phyloP scores from a whole-genome alignment of 2,888 invertebrate species.

The Cephus pygmeus region DNA sequence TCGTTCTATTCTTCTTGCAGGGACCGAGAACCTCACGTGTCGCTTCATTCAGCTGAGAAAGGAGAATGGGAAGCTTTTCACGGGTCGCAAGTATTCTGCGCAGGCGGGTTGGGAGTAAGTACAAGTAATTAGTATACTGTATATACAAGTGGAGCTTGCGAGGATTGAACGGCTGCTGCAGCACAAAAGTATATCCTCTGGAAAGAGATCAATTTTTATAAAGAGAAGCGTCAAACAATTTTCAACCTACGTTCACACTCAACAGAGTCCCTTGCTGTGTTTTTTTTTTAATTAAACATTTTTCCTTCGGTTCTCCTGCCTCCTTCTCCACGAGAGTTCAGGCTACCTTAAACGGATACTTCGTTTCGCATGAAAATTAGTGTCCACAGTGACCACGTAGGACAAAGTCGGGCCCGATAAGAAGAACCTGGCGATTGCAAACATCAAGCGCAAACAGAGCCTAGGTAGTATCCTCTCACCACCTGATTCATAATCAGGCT shows the following conservation, averaged over 20 bases:
- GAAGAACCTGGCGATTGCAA: not conserved
- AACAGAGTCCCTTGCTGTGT: not conserved
- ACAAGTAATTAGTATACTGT: conserved; percentile 14
- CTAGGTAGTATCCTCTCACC: not conserved
- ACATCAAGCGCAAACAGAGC: not conserved
- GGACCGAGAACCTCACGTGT: conserved; percentile 56
- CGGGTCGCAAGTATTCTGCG: conserved; percentile 55
- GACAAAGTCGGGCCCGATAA: not conserved
- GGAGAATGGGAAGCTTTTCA: conserved; percentile 56
- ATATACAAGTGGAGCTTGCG: not conserved
- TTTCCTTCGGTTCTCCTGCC: not conserved
- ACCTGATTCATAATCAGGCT: not conserved
- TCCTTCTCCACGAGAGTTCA: not conserved
- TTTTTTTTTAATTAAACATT: not conserved
- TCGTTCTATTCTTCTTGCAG: conserved; percentile 28
- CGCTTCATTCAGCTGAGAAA: conserved; percentile 53
- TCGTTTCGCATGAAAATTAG: not conserved
- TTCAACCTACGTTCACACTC: not conserved
- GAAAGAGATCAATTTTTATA: not conserved
- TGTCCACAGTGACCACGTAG: not conserved
- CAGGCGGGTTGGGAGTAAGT: conserved; percentile 51
- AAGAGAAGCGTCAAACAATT: not conserved
- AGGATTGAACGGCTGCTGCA: not conserved
- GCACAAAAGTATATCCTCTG: not conserved
- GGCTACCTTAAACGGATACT: not conserved